Percentiles rank a stretch among this genome's conserved stretches.
These are phyloP conservation scores for Trypoxylus dichotomus DNA, from an alignment of 1,140 invertebrate species.

Conservation along the genomic window DNA sequence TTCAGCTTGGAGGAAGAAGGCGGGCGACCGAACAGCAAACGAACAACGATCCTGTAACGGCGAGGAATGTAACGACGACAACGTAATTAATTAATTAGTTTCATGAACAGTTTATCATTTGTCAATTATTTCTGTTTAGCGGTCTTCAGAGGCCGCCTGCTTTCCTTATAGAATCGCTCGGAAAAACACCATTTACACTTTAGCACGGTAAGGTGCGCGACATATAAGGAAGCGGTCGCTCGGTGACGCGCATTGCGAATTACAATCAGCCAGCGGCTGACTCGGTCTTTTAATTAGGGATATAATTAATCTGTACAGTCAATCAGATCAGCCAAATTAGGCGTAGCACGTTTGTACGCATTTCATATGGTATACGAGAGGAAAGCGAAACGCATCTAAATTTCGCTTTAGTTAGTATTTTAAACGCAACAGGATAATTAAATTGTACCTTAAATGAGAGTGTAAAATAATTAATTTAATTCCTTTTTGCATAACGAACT, in stretches of 20 bases:
- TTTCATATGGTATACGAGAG: conserved; percentile 18
- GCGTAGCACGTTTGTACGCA: conserved; percentile 11
- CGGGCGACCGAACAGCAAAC: background rate
- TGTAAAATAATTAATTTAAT: conserved; percentile 33
- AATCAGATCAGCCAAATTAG: conserved; percentile 44
- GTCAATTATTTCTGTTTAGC: conserved; percentile 42
- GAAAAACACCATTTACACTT: conserved; percentile 46
- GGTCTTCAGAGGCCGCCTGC: conserved; percentile 25
- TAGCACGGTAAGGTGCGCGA: conserved; percentile 35
- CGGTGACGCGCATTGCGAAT: conserved; percentile 20
- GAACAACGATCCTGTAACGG: too few species aligned
- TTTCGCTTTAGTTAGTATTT: conserved; percentile 22
- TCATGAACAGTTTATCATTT: conserved; percentile 40
- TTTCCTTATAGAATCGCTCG: conserved; percentile 39
- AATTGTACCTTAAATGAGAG: conserved; percentile 30
- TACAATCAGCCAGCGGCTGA: background rate
- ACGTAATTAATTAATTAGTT: conserved; percentile 45
- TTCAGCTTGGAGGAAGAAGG: background rate
- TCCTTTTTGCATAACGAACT: conserved; percentile 21
- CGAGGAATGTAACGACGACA: background rate
- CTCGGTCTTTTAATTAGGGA: conserved; percentile 42
- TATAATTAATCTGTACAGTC: conserved; percentile 43
- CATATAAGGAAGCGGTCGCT: conserved; percentile 35
- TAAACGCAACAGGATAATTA: conserved; percentile 19
- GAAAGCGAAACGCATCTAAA: conserved; percentile 20